Conservation (phyloP, 2,113 vertebrate genomes). For the Psilopsiagon aymara region DNA sequence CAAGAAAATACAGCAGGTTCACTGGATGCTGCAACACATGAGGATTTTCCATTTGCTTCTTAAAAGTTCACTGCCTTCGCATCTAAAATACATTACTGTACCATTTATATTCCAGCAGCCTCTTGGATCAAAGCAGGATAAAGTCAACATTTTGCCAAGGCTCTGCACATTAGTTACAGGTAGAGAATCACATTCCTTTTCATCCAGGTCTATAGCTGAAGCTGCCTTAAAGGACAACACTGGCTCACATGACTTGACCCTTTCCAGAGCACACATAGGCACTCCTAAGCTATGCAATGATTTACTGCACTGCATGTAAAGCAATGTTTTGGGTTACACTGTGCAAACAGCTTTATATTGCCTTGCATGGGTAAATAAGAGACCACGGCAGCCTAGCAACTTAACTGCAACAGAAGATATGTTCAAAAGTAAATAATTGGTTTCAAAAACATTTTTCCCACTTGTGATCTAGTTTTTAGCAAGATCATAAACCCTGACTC, state of each 20-base stretch:
- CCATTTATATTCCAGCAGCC: not conserved
- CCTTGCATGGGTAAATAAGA: not conserved
- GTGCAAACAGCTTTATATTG: not conserved
- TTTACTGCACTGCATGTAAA: not conserved
- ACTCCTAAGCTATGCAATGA: not conserved
- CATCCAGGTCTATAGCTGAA: not conserved
- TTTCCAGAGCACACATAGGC: accelerated
- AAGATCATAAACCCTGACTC: slow-evolving; percentile 1
- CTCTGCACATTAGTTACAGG: not conserved
- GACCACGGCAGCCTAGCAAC: slow-evolving; percentile 23
- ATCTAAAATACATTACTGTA: not conserved
- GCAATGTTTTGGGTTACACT: not conserved
- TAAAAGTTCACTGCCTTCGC: not conserved
- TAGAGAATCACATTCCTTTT: not conserved
- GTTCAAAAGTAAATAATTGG: not conserved
- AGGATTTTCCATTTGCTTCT: not conserved
- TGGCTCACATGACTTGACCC: not conserved
- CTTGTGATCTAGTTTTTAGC: not conserved
- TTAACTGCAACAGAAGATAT: not conserved
- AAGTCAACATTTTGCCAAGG: not conserved
- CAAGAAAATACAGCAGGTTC: not conserved
- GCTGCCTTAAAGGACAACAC: not conserved
- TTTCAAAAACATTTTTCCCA: not conserved
- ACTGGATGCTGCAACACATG: not conserved
- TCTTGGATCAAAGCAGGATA: not conserved